These are phyloP conservation scores for Ectropis crepuscularia DNA, from an alignment of 2,888 invertebrate species.

Conservation along the genomic window DNA sequence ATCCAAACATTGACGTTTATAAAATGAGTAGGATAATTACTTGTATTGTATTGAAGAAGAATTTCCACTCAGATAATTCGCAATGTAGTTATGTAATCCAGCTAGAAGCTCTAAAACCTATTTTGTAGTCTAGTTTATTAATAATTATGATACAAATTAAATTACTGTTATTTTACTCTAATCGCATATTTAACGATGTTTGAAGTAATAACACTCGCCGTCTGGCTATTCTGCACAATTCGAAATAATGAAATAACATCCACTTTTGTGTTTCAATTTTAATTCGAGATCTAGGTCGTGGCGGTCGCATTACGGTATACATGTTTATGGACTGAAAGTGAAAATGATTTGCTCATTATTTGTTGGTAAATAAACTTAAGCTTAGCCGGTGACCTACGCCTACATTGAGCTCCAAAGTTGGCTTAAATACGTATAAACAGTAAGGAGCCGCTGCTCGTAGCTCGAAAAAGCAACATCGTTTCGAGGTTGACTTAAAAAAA, in stretches of 20 bases:
- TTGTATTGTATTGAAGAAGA: too few species aligned
- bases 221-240: neutral
- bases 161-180: neutral
- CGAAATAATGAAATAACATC: neutral
- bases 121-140: neutral
- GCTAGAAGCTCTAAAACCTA: too few species aligned
- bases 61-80: too few species aligned
- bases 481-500: too few species aligned
- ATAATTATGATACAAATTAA: neutral
- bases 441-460: neutral
- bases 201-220: neutral
- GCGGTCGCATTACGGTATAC: neutral
- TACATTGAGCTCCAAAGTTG: slow-evolving; percentile 2
- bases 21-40: too few species aligned
- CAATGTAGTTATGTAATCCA: too few species aligned
- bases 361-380: slow-evolving; percentile 5
- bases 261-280: neutral
- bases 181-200: neutral
- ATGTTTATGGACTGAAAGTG: slow-evolving; percentile 9
- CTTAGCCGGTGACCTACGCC: slow-evolving; percentile 13
- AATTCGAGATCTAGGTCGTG: neutral
- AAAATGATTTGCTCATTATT: slow-evolving; percentile 1
- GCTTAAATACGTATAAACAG: neutral
- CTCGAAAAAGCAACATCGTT: too few species aligned
- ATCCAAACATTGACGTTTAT: too few species aligned